Evolutionary conservation across 2,888 invertebrate genomes (phyloP), one percentile per base, ranked within the genome.

Genomic region (Pseudococcus longispinus): DNA sequence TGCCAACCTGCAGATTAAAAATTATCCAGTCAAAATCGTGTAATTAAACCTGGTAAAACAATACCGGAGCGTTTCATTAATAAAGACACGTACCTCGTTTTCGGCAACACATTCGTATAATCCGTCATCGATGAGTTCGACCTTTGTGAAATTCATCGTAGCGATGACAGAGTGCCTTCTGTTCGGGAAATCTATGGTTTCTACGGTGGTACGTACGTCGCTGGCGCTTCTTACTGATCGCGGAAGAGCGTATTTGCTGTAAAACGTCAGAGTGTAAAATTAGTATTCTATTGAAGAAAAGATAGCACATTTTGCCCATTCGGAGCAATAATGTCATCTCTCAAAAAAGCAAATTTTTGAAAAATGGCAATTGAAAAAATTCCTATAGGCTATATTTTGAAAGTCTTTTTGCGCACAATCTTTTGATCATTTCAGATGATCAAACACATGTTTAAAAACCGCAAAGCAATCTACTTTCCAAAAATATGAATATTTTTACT

Each of bases 91-190:
- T 89, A 89, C 89, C 89, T 93, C 93, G 90, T 97, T 97, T 89
- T 93, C 92, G 6, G 97, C 97, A 84, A 95, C 93, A 90, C 97
- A 97, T 90, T 95, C 95, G 90, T 97, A 97, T 11, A 97, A 92
- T 0, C 97, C 97, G 90, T 97, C 97, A 90, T 97, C 96, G 2
- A 93, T 92, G 88, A 95, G 92, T 85, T 93, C 92, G 18, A 95
- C 90, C 84, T 93, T 93, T 0, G 92, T 90, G 89, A 97, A 95
- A 51, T 93, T 93, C 88, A 97, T 91, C 2, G 93, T 93, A 37
- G 94, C 96, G 84, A 93, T 92, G 0, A 93, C 92, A 89, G 94
- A 93, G 70, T 32, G 83, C 42, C 42, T 74, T 46, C 9, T 15
- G 13, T 42, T 83, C 5, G 83, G 65, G 74, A 83, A 26, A 15